A percentile compares a stretch with the other conserved stretches of the same genome.
Conservation (phyloP, 1,140 invertebrate genomes). For the Sipha flava region DNA sequence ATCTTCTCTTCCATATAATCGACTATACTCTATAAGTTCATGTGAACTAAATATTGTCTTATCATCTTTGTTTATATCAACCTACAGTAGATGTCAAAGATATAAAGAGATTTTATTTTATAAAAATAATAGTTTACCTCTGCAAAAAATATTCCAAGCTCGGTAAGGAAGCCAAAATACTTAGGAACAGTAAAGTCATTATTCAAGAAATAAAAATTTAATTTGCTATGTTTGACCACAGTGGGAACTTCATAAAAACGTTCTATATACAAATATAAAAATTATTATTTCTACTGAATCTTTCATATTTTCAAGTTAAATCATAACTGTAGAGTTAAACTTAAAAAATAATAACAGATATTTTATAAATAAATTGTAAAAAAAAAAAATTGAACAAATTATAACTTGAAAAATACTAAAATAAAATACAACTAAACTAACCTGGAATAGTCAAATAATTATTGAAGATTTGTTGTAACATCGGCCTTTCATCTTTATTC, state of each 20-base stretch:
- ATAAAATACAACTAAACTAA: conserved; percentile 40
- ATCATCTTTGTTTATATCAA: conserved; percentile 46
- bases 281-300: too few species aligned
- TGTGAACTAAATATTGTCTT: neutral
- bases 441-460: conserved; percentile 67
- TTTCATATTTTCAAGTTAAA: too few species aligned
- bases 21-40: conserved; percentile 17
- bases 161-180: conserved; percentile 77
- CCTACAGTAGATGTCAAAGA: conserved; percentile 34
- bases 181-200: conserved; percentile 54
- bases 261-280: conserved; percentile 44
- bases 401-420: too few species aligned
- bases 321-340: too few species aligned
- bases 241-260: conserved; percentile 67
- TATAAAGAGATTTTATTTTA: neutral
- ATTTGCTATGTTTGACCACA: conserved; percentile 63
- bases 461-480: conserved; percentile 72
- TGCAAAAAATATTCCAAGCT: conserved; percentile 60
- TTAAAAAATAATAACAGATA: too few species aligned
- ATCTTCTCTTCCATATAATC: conserved; percentile 1
- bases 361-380: too few species aligned
- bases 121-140: conserved; percentile 46
- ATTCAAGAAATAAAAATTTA: conserved; percentile 68
- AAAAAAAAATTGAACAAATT: too few species aligned
- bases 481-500: conserved; percentile 64